Evolutionary conservation across 2,113 vertebrate species (phyloP).

Genomic region (Periophthalmus modestus): DNA sequence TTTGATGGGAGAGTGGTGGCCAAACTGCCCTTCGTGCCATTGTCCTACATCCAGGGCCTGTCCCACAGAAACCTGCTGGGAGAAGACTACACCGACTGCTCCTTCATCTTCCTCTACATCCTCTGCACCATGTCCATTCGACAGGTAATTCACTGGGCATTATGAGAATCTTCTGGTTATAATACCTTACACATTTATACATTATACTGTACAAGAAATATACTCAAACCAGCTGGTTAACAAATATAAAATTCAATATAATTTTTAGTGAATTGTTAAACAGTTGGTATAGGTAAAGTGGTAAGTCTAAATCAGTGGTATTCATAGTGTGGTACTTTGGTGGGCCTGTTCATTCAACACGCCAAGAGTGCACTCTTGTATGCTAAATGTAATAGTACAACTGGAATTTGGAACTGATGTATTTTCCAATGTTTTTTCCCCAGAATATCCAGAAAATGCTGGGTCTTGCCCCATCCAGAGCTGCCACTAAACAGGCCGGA

Average conservation of each 20-base stretch:
- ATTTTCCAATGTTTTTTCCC: constrained; percentile 8
- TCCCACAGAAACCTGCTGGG: constrained; percentile 96
- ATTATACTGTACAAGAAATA: too few species aligned
- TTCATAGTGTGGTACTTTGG: too few species aligned
- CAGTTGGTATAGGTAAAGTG: too few species aligned
- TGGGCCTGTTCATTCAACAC: too few species aligned
- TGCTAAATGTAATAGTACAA: too few species aligned
- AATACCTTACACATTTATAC: too few species aligned
- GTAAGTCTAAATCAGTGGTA: too few species aligned
- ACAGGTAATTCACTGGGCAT: constrained; percentile 78
- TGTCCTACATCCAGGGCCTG: constrained; percentile 96
- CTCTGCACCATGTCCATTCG: constrained; percentile 99
- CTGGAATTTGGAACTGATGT: too few species aligned
- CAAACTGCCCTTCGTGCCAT: constrained; percentile 92
- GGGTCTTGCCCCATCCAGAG: constrained; percentile 93
- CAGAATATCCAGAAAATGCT: constrained; percentile 99
- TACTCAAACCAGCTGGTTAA: too few species aligned
- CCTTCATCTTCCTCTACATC: constrained; percentile 99
- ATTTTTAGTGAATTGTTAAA: too few species aligned
- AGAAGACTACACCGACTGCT: constrained; percentile 97
- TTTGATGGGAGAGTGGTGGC: constrained; percentile 97
- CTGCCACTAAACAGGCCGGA: constrained; percentile 96
- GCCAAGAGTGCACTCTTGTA: too few species aligned
- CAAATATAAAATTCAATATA: too few species aligned
- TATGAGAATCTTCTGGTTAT: background rate